Percentiles rank a stretch among this genome's conserved stretches.
phyloP scores from a whole-genome alignment of 2,888 invertebrate genomes.

The Plebejus melissa region DNA sequence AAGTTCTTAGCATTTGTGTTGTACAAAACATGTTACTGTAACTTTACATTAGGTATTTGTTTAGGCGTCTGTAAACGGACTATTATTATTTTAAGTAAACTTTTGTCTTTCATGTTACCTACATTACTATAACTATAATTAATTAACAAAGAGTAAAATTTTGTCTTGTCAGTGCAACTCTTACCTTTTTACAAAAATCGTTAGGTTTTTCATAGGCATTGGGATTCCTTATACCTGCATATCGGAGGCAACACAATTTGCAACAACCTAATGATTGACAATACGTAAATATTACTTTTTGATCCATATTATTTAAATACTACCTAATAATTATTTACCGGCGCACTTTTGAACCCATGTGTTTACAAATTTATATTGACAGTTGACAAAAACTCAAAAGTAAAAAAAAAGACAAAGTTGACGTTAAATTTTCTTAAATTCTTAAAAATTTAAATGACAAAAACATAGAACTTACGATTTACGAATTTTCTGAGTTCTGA shows the following conservation, averaged over 20 bases:
- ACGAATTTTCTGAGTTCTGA: no score
- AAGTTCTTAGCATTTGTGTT: no score
- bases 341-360: background rate
- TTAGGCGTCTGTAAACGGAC: no score
- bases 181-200: constrained; percentile 58
- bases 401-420: no score
- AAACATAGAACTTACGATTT: no score
- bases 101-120: no score
- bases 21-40: no score
- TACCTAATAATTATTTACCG: constrained; percentile 3
- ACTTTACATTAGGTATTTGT: no score
- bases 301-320: constrained; percentile 54
- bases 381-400: no score
- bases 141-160: background rate
- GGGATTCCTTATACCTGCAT: constrained; percentile 79
- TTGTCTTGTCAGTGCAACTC: background rate
- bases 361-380: constrained; percentile 11
- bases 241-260: constrained; percentile 83
- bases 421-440: no score
- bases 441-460: no score
- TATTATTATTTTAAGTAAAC: no score
- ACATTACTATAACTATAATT: background rate
- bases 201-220: constrained; percentile 73
- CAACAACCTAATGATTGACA: constrained; percentile 82
- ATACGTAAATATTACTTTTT: constrained; percentile 67